Percentiles rank a stretch among this genome's conserved stretches.
These are phyloP conservation scores for Myrmecobius fasciatus DNA, from an alignment of 2,113 vertebrate species.

Conservation along the genomic window DNA sequence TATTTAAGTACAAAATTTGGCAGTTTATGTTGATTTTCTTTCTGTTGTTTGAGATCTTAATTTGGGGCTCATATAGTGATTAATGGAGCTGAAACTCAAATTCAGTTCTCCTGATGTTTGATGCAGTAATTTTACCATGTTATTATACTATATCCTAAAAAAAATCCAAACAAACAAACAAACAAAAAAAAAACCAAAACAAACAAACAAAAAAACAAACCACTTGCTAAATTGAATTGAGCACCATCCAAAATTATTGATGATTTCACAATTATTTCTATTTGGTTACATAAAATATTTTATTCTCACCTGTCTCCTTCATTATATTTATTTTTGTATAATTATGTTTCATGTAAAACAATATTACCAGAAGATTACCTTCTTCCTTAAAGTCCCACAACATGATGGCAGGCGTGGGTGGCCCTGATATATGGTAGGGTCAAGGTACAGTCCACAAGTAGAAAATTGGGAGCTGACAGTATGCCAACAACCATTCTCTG, in stretches of 20 bases:
- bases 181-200: no score
- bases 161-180: not conserved
- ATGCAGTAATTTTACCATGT: not conserved
- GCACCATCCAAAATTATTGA: not conserved
- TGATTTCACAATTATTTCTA: not conserved
- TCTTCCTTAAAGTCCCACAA: not conserved
- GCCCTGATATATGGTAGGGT: not conserved
- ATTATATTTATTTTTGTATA: not conserved
- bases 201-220: no score
- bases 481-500: not conserved
- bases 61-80: not conserved
- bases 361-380: not conserved
- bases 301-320: not conserved
- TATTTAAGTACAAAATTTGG: not conserved
- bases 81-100: not conserved
- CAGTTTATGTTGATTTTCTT: not conserved
- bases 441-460: not conserved
- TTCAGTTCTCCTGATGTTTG: not conserved
- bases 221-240: not conserved
- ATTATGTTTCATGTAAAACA: not conserved
- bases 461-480: not conserved
- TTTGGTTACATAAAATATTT: not conserved
- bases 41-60: not conserved
- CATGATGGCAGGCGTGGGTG: not conserved
- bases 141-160: not conserved